Evolutionary conservation across 64 coral and sea anemone species (phyloP), one percentile per base, ranked within the genome.

Genomic region (Dendronephthya gigantea): DNA sequence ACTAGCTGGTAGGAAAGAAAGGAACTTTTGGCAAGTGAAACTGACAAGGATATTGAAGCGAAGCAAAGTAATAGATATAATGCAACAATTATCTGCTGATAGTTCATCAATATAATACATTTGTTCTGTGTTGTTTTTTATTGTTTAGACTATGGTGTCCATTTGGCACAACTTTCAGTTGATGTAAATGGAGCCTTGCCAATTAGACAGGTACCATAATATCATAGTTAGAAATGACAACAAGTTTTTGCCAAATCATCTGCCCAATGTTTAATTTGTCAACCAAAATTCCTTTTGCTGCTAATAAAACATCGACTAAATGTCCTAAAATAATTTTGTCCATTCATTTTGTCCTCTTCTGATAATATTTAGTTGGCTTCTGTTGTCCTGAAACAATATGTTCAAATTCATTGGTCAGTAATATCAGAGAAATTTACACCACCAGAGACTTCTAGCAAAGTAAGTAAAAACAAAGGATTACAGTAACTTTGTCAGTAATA

Each of bases 361-460:
- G 13, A 33, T 79, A 35, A 35, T 16, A 9, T 79, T 79, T 35
- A 97, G 92, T 91, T 97, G 39, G 81, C 94, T 11, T 97, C 94
- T 56, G 89, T 97, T 5, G 89, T 97, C 13, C 70, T 97, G 7
- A 93, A 93, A 40, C 89, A 91, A 43, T 97, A 97, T 91, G 94
- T 97, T 22, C 91, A 97, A 81, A 89, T 84, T 37, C 94, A 97
- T 23, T 97, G 94, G 94, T 90, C 89, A 13, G 35, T 39, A 33
- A 70, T 93, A 76, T 83, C 94, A 32, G 94, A 97, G 10, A 97
- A 97, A 56, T 97, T 89, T 82, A 75, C 74, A 36, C 89, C 91
- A 51, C 94, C 94, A 5, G 94, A 97, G 41, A 97, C 92, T 1
- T 87, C 94, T 66, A 83, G 84, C 23, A 48, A 91, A 45, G 94